Base-by-base conservation (phyloP, 2,797 vertebrate genomes). In the Nannoperca australis region DNA sequence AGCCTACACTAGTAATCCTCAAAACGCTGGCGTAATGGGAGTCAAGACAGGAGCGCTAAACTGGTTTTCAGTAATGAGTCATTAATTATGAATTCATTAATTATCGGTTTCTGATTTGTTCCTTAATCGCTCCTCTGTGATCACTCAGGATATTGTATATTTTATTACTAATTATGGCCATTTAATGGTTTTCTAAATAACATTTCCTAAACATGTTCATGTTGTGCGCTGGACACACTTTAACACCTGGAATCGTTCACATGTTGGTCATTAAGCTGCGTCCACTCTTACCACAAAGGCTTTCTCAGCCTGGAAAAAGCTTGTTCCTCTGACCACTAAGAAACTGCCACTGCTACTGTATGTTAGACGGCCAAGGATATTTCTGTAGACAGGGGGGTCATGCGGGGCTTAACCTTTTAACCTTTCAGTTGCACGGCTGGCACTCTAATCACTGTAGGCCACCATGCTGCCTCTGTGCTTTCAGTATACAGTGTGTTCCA, bases 351-450 rank as follows among this genome's bases (percentile, higher is more conserved):
- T 55, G n/a, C 17, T 42, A 7, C 55, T 74, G n/a, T 45, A 24
- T 45, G 50, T 81, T 50, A 42, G 32, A 70, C 38, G 66, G 40
- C 50, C 24, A 4, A 5, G 5, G n/a, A 82, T 66, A 65, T 79
- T 72, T 70, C 42, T 65, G 65, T 30, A 56, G 51, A 76, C 51
- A 34, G 40, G 4, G 1, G 17, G 74, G 58, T 67, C 73, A 73
- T 1, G 4, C 47, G 55, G 55, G 59, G 62, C 42, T 69, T 58
- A 66, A 70, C 62, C n/a, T 13, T 47, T 74, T 59, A 47, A 67
- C 82, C 82, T 59, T 17, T 20, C 60, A 40, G 72, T 65, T 47
- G 73, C 68, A 77, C n/a, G 32, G 7, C 56, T 69, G 49, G 78
- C 73, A 69, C 65, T 54, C 24, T 81, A 68, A 82, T 74, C 71